These are phyloP conservation scores for Heliothis subflexa DNA, from an alignment of 1,140 invertebrate species.

Conservation along the genomic window DNA sequence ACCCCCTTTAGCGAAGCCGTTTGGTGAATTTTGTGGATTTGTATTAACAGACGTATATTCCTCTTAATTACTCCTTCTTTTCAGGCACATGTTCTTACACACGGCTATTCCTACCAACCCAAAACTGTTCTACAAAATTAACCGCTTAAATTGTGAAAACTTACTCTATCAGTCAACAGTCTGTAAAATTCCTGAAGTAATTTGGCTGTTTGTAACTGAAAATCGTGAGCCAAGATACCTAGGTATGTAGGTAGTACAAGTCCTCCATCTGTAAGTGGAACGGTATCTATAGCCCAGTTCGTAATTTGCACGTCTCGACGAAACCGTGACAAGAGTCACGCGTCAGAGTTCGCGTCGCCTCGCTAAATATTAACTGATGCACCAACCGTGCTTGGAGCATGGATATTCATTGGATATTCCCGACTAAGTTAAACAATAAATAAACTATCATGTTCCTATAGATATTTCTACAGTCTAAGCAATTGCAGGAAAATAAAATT, in stretches of 20 bases:
- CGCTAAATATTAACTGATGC: conserved; percentile 17
- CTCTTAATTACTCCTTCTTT: too few relatives aligned
- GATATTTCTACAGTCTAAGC: background rate
- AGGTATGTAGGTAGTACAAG: background rate
- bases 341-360: conserved; percentile 11
- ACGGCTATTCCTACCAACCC: too few relatives aligned
- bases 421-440: background rate
- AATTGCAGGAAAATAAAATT: background rate
- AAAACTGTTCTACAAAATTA: too few relatives aligned
- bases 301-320: background rate
- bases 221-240: background rate
- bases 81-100: too few relatives aligned
- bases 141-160: too few relatives aligned
- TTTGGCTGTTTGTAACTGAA: too few relatives aligned
- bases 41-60: too few relatives aligned
- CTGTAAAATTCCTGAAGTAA: too few relatives aligned
- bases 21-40: too few relatives aligned
- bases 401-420: too few relatives aligned
- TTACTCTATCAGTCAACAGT: too few relatives aligned
- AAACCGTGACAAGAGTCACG: conserved; percentile 8
- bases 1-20: too few relatives aligned
- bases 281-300: background rate
- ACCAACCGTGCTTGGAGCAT: background rate
- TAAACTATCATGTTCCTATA: background rate
- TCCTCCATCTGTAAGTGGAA: background rate